Base-by-base conservation (phyloP, 1,140 invertebrate genomes). In the Papilio polytes region DNA sequence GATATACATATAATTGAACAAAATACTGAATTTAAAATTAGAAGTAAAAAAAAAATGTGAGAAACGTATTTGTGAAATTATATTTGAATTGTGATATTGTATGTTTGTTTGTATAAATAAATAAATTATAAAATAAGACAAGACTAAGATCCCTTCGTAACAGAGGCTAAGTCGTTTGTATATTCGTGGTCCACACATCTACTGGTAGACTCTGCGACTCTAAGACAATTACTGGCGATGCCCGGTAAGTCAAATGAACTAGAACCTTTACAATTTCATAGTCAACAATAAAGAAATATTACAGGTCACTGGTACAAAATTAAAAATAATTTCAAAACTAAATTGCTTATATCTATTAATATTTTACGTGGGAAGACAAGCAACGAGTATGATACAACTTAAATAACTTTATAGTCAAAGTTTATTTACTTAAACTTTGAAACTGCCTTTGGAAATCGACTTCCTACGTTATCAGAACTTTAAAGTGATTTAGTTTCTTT, bases 401-500 rank as follows among this genome's bases (percentile, higher is more conserved):
- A 26, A 66, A 66, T 66, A 36, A 66, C 26, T 66, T 66, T 36
- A 31, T n/a, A n/a, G n/a, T n/a, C n/a, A n/a, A 66, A 66, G 63
- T 36, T 59, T 59, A 59, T 59, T 59, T 20, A 20, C 56, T 59
- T 22, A 26, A 66, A 66, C 22, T 36, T 66, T 66, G 63, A 66
- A 63, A 66, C 20, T 4, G 63, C 12, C 63, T 66, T 18, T 66
- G 22, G 63, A 3, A 26, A 15, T 36, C 26, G 22, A 36, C 63
- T 31, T 66, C 26, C 10, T 13, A 13, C 63, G 22, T 66, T 66
- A 66, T 66, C 26, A 15, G 6, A 12, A 66, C 63, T 66, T 66
- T 31, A 3, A 66, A 66, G 26, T 36, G 63, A 26, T 18, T 31
- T 66, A 36, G 63, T 36, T 31, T 66, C 63, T 66, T 3, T 4